Conservation (phyloP, 2,113 vertebrate genomes). For the Larimichthys crocea region DNA sequence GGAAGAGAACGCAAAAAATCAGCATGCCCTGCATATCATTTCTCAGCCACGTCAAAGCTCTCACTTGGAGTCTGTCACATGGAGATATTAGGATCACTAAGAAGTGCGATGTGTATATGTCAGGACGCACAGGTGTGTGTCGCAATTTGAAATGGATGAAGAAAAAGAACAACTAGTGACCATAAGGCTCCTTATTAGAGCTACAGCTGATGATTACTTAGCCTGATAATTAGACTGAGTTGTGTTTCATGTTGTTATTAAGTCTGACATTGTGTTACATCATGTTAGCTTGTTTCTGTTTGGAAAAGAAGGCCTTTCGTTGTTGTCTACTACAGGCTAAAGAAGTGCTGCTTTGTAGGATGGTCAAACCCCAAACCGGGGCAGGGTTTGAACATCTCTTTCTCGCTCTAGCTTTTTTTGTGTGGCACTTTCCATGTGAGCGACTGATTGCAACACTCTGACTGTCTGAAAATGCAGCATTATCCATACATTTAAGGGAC, state of each 20-base stretch:
- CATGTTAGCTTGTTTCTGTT: background rate
- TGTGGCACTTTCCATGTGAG: background rate
- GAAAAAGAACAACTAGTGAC: background rate
- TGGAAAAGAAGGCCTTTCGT: background rate
- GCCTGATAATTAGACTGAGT: background rate
- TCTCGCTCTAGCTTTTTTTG: background rate
- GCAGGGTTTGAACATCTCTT: background rate
- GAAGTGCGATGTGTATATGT: background rate
- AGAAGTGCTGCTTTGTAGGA: too few relatives aligned
- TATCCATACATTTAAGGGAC: background rate
- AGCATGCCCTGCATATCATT: conserved; percentile 22
- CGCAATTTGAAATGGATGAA: background rate
- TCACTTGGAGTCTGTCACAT: conserved; percentile 4
- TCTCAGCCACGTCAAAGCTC: conserved; percentile 17
- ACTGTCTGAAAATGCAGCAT: background rate
- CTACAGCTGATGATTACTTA: too few relatives aligned
- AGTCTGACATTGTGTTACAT: background rate
- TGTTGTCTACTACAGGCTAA: too few relatives aligned
- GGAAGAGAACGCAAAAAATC: conserved; percentile 25
- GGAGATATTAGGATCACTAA: background rate
- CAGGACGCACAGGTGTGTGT: background rate
- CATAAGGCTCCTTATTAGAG: background rate
- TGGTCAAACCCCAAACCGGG: too few relatives aligned
- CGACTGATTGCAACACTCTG: background rate
- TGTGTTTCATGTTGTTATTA: background rate